Evolutionary conservation across 2,888 invertebrate genomes (phyloP).

Genomic region (Sminthurides aquaticus): DNA sequence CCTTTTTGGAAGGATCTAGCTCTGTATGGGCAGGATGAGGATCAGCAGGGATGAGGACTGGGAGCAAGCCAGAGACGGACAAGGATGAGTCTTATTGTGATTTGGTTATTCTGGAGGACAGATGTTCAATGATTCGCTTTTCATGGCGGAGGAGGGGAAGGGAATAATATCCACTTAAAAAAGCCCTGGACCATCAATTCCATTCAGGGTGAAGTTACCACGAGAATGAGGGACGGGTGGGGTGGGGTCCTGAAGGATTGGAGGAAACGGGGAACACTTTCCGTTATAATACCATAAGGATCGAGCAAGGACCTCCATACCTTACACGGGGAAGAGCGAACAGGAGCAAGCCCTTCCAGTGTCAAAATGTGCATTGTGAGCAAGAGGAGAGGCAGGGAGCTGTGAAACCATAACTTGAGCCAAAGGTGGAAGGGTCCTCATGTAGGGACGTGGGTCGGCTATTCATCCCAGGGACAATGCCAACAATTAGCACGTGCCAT

Average conservation of each 20-base stretch:
- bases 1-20: too few relatives aligned
- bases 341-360: not conserved
- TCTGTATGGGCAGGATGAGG: too few relatives aligned
- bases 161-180: constrained; percentile 31
- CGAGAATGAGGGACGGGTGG: not conserved
- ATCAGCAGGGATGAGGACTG: too few relatives aligned
- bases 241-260: not conserved
- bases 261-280: not conserved
- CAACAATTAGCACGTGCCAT: constrained; percentile 44
- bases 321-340: not conserved
- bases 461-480: constrained; percentile 30
- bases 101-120: constrained; percentile 27
- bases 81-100: constrained; percentile 23
- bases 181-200: constrained; percentile 20
- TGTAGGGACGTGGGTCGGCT: not conserved
- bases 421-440: not conserved
- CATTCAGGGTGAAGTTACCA: not conserved
- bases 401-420: not conserved
- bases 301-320: too few relatives aligned
- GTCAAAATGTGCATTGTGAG: not conserved
- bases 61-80: too few relatives aligned
- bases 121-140: constrained; percentile 37
- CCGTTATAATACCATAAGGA: too few relatives aligned
- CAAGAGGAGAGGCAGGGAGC: not conserved
- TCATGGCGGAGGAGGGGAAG: constrained; percentile 4